Base-by-base conservation (phyloP, 2,797 vertebrate species). In the Craterocephalus amniculus region DNA sequence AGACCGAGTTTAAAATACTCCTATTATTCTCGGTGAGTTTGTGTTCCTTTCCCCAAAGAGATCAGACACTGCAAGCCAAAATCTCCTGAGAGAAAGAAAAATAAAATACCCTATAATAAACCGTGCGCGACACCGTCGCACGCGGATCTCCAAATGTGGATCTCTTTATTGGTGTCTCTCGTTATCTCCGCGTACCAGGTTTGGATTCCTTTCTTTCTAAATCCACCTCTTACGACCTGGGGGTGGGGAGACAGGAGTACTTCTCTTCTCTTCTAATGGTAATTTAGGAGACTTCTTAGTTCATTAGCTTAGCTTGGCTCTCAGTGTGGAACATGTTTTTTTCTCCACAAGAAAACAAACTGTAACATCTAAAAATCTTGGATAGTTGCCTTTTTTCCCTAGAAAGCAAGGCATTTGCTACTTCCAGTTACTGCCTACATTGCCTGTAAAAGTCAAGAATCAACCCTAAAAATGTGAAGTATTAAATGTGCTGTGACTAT, bases 241-340 rank as follows among this genome's bases (percentile, higher is more conserved):
- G 93, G 94, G 93, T 92, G 87, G 92, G 90, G 92, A 90, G 90
- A 88, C 77, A 82, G 78, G 87, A 93, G 84, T 89, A 20, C n/a
- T 54, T 54, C 51, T 32, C 35, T 60, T 59, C 13, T 11, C 27
- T 13, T 70, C 36, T 16, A 67, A 54, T 69, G 22, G 12, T 58
- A 51, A 64, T 34, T 40, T 43, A 32, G 40, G 45, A 34, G 24
- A 58, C 11, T 58, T 14, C 43, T 32, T 26, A 26, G 45, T 35
- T 72, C 55, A 58, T 52, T 59, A 65, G 22, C 26, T 59, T 58
- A 57, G 35, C 20, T 26, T 51, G 26, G 16, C 35, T 34, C 22
- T 32, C 27, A 22, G 52, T 32, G 18, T 65, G 20, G 22, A 66
- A 16, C 4, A 26, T 18, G 34, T 58, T 36, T 18, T 52, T 49